phyloP scores from a whole-genome alignment of 2,797 vertebrate genomes.

The Okamejei kenojei region DNA sequence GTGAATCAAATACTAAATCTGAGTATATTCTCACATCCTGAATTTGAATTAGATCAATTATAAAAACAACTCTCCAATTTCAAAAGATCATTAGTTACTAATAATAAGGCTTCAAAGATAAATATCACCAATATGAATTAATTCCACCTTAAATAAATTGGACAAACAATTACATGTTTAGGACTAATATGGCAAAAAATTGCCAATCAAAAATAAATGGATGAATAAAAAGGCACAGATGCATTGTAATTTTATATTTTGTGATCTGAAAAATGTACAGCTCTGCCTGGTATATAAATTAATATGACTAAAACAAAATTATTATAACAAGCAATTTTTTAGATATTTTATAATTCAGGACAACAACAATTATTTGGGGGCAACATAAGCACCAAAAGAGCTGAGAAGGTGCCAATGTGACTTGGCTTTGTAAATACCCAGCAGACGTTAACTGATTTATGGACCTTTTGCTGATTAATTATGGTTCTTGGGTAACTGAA shows the following conservation, averaged over 20 bases:
- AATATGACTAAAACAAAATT: background rate
- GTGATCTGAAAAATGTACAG: background rate
- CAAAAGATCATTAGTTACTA: slow-evolving; percentile 11
- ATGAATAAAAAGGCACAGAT: background rate
- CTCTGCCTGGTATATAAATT: background rate
- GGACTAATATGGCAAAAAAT: background rate
- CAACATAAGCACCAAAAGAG: background rate
- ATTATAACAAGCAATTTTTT: background rate
- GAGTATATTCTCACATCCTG: background rate
- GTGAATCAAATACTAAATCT: slow-evolving; percentile 19
- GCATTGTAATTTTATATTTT: background rate
- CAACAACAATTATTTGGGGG: too few relatives aligned
- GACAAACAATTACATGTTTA: background rate
- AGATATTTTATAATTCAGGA: background rate
- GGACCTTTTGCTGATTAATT: background rate
- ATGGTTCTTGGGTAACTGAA: background rate
- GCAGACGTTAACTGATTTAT: background rate
- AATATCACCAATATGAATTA: background rate
- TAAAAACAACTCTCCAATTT: background rate
- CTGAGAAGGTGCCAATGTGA: background rate
- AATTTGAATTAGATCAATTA: slow-evolving; percentile 8
- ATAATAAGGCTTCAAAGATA: background rate
- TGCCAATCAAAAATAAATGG: slow-evolving; percentile 6
- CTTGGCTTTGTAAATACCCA: background rate
- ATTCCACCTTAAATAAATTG: background rate